Percentiles rank a stretch among this genome's conserved stretches.
phyloP scores from a whole-genome alignment of 2,888 invertebrate genomes.

The Limnephilus rhombicus region DNA sequence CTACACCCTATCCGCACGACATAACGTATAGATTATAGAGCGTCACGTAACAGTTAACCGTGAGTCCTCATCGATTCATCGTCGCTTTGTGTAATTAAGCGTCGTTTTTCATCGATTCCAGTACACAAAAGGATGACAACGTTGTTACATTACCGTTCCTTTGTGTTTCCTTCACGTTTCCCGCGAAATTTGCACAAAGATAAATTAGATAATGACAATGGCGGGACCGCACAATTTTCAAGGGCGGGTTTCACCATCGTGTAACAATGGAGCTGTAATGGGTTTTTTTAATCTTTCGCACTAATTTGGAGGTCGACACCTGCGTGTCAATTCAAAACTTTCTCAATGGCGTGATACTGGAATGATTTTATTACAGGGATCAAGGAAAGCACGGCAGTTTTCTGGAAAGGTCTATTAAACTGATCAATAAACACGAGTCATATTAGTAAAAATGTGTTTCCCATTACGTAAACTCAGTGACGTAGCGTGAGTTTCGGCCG shows the following conservation, averaged over 20 bases:
- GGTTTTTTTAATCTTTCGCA: background rate
- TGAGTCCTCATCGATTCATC: constrained; percentile 19
- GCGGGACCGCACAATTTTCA: background rate
- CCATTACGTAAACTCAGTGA: background rate
- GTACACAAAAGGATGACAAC: constrained; percentile 33
- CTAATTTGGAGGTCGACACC: background rate
- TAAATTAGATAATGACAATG: constrained; percentile 6
- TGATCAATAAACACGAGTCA: background rate
- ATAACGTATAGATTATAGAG: background rate
- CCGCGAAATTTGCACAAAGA: constrained; percentile 6
- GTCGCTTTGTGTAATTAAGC: constrained; percentile 22
- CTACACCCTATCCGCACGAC: background rate
- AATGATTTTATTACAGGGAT: background rate
- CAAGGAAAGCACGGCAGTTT: background rate
- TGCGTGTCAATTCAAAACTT: background rate
- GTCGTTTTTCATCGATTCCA: constrained; percentile 20
- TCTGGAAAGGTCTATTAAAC: background rate
- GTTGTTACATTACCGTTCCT: background rate
- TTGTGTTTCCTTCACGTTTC: background rate
- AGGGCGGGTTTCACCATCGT: background rate
- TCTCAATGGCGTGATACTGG: background rate
- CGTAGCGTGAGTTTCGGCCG: too few relatives aligned
- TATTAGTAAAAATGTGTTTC: background rate
- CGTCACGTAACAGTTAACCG: background rate
- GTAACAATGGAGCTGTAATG: background rate